Percentiles rank a stretch among this genome's conserved stretches.
phyloP scores from a whole-genome alignment of 2,888 invertebrate species.

The Lamproptera curius region DNA sequence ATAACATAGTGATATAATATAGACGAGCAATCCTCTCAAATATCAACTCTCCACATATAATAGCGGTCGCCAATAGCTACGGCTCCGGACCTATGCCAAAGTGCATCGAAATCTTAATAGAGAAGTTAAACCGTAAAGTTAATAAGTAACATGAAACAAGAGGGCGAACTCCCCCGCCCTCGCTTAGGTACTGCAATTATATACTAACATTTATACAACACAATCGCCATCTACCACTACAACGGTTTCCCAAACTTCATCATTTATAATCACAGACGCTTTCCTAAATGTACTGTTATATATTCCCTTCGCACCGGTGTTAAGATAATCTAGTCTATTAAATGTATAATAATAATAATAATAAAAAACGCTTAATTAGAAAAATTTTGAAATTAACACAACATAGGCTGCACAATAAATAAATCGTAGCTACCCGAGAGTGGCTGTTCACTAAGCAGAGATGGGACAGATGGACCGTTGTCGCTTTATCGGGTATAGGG shows the following conservation, averaged over 20 bases:
- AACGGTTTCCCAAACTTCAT: constrained; percentile 68
- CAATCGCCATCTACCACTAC: constrained; percentile 58
- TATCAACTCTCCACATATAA: constrained; percentile 60
- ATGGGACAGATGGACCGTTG: constrained; percentile 68
- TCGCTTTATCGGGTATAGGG: constrained; percentile 70
- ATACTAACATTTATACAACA: constrained; percentile 57
- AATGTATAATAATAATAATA: too few species aligned
- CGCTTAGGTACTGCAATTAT: constrained; percentile 34
- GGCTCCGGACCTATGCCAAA: constrained; percentile 28
- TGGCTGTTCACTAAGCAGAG: constrained; percentile 60
- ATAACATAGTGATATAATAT: constrained; percentile 37
- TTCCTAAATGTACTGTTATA: constrained; percentile 68
- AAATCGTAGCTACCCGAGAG: constrained; percentile 67
- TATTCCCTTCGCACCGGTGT: constrained; percentile 59
- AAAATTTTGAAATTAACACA: constrained; percentile 57
- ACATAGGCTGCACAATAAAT: constrained; percentile 69
- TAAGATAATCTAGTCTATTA: constrained; percentile 49
- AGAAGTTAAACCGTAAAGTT: constrained; percentile 37
- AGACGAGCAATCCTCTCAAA: constrained; percentile 44
- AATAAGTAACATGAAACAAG: constrained; percentile 44
- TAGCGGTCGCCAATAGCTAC: constrained; percentile 35
- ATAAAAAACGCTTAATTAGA: constrained; percentile 51
- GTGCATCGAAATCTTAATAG: constrained; percentile 41
- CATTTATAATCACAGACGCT: constrained; percentile 78
- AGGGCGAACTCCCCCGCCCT: constrained; percentile 32